A percentile compares a stretch with the other conserved stretches of the same genome.
Evolutionary conservation across 37 sponge, comb jelly and placozoan genomes (phyloP).

Genomic region (Mnemiopsis leidyi): DNA sequence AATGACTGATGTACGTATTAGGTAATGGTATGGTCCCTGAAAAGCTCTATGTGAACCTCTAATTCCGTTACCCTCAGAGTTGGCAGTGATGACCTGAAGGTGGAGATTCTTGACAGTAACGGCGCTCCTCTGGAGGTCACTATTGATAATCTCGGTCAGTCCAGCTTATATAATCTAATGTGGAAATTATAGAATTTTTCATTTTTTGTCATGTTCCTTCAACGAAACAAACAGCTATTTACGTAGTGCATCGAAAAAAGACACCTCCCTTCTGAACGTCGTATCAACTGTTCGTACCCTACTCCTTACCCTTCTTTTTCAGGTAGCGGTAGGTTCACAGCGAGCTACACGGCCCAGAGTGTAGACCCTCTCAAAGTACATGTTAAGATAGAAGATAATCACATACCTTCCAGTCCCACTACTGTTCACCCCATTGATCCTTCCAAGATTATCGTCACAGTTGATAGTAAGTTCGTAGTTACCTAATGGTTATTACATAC

Average conservation of each 20-base stretch:
- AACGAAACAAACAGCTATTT: neutral
- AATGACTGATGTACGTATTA: too few relatives aligned
- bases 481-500: too few relatives aligned
- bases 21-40: too few relatives aligned
- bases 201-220: neutral
- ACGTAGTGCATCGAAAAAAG: too few relatives aligned
- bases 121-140: conserved; percentile 16
- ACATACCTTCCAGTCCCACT: neutral
- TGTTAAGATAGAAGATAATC: conserved; percentile 16
- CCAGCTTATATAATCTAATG: too few relatives aligned
- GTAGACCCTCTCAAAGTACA: neutral
- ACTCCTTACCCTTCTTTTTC: neutral
- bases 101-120: neutral
- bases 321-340: conserved; percentile 19
- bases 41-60: neutral
- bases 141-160: conserved; percentile 26
- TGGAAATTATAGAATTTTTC: neutral
- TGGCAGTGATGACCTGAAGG: conserved; percentile 60
- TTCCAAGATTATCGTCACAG: neutral
- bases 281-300: neutral
- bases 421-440: conserved; percentile 47
- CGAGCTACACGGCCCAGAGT: neutral
- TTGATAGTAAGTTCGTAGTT: conserved; percentile 58
- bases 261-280: neutral
- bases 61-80: neutral